Evolutionary conservation across 2,113 vertebrate species (phyloP).

Genomic region (Hemicordylus capensis): DNA sequence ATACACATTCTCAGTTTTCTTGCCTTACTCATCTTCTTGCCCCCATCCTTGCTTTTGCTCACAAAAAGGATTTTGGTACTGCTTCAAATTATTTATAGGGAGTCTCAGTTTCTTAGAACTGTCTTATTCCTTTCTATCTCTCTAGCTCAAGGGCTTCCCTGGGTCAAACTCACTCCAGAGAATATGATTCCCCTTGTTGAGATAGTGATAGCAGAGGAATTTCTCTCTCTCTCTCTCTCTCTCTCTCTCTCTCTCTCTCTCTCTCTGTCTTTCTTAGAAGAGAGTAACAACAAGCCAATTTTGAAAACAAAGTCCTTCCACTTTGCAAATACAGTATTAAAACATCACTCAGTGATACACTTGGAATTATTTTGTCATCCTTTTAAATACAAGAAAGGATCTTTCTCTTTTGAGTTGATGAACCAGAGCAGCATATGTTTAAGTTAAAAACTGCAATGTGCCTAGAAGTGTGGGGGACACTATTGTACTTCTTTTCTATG

Average conservation of each 20-base stretch:
- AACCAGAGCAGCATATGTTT: neutral
- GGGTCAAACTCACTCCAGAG: neutral
- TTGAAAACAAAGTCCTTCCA: neutral
- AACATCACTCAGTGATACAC: neutral
- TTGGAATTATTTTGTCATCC: neutral
- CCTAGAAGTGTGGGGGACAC: neutral
- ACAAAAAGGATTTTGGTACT: neutral
- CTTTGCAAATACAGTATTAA: neutral
- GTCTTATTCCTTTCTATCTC: neutral
- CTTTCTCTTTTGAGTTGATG: neutral
- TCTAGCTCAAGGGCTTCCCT: neutral
- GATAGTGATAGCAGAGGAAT: neutral
- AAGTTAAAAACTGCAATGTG: neutral
- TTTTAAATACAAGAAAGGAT: neutral
- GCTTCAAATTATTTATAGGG: constrained; percentile 4
- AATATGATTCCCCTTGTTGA: neutral
- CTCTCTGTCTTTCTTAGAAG: neutral
- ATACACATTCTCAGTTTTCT: neutral
- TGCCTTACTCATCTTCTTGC: neutral
- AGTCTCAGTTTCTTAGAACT: neutral
- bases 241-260: constrained; percentile 18
- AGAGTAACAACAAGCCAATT: neutral
- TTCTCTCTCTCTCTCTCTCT: neutral
- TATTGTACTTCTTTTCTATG: neutral
- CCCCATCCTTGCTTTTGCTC: neutral